These are phyloP conservation scores for Anthophora plumipes DNA, from an alignment of 2,888 invertebrate species.

Conservation along the genomic window DNA sequence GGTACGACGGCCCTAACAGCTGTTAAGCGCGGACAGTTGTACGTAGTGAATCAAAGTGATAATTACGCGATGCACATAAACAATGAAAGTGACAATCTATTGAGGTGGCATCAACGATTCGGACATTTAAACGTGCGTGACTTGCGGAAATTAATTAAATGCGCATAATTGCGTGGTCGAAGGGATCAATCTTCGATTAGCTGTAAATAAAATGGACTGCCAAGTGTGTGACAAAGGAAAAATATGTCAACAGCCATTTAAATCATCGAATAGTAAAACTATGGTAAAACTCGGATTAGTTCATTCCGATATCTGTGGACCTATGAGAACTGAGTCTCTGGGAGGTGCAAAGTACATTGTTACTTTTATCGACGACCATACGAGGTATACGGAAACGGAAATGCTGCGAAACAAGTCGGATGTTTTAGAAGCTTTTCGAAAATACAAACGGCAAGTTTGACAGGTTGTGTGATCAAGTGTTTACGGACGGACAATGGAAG, in stretches of 20 bases:
- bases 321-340: not conserved
- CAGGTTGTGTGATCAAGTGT: not conserved
- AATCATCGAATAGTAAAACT: not conserved
- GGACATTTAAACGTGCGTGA: too few species aligned
- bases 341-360: constrained; percentile 54
- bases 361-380: constrained; percentile 51
- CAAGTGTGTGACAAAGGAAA: not conserved
- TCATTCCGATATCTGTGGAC: too few species aligned
- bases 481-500: not conserved
- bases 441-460: not conserved
- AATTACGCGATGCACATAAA: too few species aligned
- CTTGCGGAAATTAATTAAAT: too few species aligned
- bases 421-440: not conserved
- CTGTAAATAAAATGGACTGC: too few species aligned
- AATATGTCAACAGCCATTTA: not conserved
- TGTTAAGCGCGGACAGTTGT: too few species aligned
- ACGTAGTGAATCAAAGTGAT: too few species aligned
- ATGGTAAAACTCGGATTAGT: not conserved
- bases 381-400: constrained; percentile 36
- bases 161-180: too few species aligned
- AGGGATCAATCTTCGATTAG: too few species aligned
- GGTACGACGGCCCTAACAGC: too few species aligned
- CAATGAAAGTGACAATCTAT: too few species aligned
- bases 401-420: not conserved
- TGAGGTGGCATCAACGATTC: too few species aligned